phyloP scores from a whole-genome alignment of 2,797 vertebrate species.

The Gymnocypris eckloni region DNA sequence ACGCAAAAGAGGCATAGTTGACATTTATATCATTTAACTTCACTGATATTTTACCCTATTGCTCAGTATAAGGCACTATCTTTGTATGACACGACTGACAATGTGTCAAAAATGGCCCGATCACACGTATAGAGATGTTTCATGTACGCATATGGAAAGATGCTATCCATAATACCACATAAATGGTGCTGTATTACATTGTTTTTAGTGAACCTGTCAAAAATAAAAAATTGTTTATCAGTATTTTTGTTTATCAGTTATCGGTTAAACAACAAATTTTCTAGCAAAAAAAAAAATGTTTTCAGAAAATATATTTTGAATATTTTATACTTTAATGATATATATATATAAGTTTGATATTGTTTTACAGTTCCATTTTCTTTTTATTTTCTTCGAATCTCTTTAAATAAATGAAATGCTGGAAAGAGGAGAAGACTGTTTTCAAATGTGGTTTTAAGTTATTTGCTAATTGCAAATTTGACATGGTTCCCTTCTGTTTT shows the following conservation, averaged over 20 bases:
- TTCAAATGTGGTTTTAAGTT: not conserved
- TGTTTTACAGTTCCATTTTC: not conserved
- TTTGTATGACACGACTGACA: conserved; percentile 37
- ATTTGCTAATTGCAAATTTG: not conserved
- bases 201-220: not conserved
- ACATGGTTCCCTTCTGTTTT: not conserved
- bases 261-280: not conserved
- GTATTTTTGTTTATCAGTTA: not conserved
- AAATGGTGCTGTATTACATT: not conserved
- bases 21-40: conserved; percentile 65
- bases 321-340: not conserved
- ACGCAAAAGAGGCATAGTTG: conserved; percentile 52
- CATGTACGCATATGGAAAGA: conserved; percentile 7
- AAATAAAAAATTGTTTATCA: not conserved
- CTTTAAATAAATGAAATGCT: not conserved
- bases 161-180: conserved; percentile 13
- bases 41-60: conserved; percentile 59
- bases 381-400: not conserved
- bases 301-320: not conserved
- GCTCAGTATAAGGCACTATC: conserved; percentile 46
- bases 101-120: conserved; percentile 33
- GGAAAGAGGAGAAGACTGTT: not conserved
- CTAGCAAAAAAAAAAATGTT: not conserved
- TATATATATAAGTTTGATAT: not conserved
- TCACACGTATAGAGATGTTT: conserved; percentile 24